phyloP scores from a whole-genome alignment of 2,888 invertebrate genomes.

The Byasa hedistus region DNA sequence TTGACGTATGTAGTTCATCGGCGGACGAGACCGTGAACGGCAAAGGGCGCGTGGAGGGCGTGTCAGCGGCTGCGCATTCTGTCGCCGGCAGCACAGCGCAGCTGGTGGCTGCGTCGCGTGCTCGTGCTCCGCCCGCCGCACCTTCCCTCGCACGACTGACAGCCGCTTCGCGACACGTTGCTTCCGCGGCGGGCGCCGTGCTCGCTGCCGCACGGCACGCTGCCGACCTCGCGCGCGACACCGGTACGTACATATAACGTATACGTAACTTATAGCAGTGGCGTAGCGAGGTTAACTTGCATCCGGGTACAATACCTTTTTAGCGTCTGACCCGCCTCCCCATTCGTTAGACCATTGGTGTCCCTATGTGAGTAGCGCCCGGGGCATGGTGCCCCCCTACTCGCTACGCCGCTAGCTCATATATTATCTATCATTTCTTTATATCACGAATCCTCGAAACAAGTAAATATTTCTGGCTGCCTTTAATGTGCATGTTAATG shows the following conservation, averaged over 20 bases:
- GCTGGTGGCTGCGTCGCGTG: conserved; percentile 96
- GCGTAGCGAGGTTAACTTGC: no score
- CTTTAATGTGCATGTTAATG: no score
- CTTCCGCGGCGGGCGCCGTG: conserved; percentile 93
- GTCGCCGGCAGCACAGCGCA: conserved; percentile 97
- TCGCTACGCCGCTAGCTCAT: no score
- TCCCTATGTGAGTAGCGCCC: no score
- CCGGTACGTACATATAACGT: not conserved
- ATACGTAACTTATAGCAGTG: not conserved
- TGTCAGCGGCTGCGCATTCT: conserved; percentile 98
- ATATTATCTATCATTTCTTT: not conserved
- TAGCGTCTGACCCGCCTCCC: no score
- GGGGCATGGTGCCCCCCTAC: no score
- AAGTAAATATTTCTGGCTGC: no score
- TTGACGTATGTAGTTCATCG: conserved; percentile 84
- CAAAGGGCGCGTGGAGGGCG: conserved; percentile 92
- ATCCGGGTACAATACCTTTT: no score
- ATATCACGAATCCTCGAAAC: no score
- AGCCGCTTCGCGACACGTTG: conserved; percentile 92
- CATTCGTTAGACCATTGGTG: no score
- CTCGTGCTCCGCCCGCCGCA: conserved; percentile 94
- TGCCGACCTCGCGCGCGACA: conserved; percentile 86
- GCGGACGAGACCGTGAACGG: conserved; percentile 95
- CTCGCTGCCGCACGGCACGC: conserved; percentile 97
- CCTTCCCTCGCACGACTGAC: conserved; percentile 89